Base-by-base conservation (phyloP, 2,888 invertebrate genomes). In the Ophion ventricosus region DNA sequence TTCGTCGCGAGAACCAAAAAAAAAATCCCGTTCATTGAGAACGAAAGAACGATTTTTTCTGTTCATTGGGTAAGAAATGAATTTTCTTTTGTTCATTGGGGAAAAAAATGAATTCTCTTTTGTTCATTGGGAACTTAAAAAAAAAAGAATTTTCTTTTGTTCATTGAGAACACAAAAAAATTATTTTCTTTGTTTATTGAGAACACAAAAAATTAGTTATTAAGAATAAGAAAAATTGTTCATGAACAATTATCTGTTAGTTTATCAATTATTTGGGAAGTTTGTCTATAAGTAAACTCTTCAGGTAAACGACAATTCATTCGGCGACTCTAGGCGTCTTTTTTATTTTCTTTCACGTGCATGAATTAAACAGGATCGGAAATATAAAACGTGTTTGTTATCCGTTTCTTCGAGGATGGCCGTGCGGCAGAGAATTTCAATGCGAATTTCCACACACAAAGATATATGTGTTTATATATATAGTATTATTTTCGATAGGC, bases 371-470 rank as follows among this genome's bases (percentile, higher is more conserved):
- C 56, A 35, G 64, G 56, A 56, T 57, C 69, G 61, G 63, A 64
- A 66, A 80, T 49, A 43, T 56, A 64, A 73, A 73, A 80, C 79
- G 72, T 80, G 79, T 73, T 80, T 80, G 72, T 77, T 77, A 66
- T 73, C 66, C 59, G 72, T 25, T 70, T 61, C 17, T 73, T 14
- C 63, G 61, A 26, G 61, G 64, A 63, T 23, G 2, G 64, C 14
- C 79, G 26, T 57, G 23, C 40, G 56, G 73, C n/a, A 11, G 43
- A 66, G 76, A 73, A 80, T 80, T 66, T 67, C 43, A 64, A 57
- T 59, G 73, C 26, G 20, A 66, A 14, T 57, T 73, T 67, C 56
- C 40, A 59, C 29, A 17, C 14, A 14, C 49, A 14, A 11, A 49
- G 14, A 49, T 49, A 14, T 49, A 3, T 43, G 43, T 43, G 43